Evolutionary conservation across 2,888 invertebrate genomes (phyloP).

Genomic region (Zaprionus lineosus): DNA sequence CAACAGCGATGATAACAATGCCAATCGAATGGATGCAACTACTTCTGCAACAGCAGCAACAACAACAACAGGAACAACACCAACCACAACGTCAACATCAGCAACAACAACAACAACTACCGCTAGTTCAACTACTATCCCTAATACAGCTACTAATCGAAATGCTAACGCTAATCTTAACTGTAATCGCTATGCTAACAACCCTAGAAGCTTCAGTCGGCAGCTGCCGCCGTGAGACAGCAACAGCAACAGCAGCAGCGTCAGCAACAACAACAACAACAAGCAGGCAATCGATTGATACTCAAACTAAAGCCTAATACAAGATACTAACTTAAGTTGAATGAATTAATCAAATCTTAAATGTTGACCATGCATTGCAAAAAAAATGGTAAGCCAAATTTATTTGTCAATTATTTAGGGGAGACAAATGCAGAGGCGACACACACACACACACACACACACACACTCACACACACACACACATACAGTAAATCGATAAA

Average conservation of each 20-base stretch:
- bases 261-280: conserved; percentile 27
- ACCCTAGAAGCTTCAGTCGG: conserved; percentile 59
- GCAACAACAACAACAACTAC: conserved; percentile 38
- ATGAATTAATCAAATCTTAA: conserved; percentile 53
- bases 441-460: background rate
- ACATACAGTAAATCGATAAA: conserved; percentile 1
- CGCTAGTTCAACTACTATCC: conserved; percentile 25
- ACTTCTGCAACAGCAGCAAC: conserved; percentile 19
- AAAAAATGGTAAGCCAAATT: conserved; percentile 75
- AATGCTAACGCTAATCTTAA: conserved; percentile 42
- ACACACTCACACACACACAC: background rate
- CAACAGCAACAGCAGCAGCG: conserved; percentile 30
- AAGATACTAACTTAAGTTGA: conserved; percentile 31
- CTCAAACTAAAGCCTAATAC: conserved; percentile 55
- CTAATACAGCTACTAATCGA: conserved; percentile 39
- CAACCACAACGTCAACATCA: conserved; percentile 12
- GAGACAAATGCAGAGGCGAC: conserved; percentile 1
- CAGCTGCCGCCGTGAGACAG: conserved; percentile 51
- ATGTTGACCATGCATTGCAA: conserved; percentile 72
- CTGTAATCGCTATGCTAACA: conserved; percentile 57
- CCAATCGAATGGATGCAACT: conserved; percentile 72
- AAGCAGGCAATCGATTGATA: conserved; percentile 65
- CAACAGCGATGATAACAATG: conserved; percentile 48
- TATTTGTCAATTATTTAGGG: conserved; percentile 68
- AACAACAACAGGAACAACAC: conserved; percentile 37